Conservation (phyloP, 2,797 vertebrate species). For the Margarornis squamiger region DNA sequence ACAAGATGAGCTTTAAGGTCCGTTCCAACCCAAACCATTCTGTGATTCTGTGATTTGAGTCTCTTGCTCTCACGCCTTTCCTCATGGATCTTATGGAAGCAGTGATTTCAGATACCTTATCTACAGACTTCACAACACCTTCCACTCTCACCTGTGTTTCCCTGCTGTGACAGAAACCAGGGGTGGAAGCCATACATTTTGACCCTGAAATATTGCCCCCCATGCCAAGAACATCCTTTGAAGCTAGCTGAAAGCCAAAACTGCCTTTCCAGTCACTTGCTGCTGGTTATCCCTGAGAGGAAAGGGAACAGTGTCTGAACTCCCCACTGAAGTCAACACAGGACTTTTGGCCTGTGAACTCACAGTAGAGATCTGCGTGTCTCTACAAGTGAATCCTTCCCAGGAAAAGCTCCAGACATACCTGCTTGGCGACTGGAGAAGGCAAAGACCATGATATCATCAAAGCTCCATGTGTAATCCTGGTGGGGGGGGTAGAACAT, state of each 20-base stretch:
- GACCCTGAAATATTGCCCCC: neutral
- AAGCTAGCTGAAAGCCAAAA: neutral
- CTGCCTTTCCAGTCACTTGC: neutral
- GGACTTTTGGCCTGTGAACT: neutral
- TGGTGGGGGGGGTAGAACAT: conserved; percentile 90
- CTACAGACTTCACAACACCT: neutral
- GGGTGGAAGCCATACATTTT: neutral
- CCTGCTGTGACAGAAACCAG: neutral
- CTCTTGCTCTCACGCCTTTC: neutral
- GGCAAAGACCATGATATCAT: conserved; percentile 98
- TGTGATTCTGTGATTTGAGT: neutral
- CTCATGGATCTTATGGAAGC: neutral
- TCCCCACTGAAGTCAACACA: neutral
- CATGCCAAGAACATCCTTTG: neutral
- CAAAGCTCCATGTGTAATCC: conserved; percentile 96
- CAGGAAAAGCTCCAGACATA: conserved; percentile 55
- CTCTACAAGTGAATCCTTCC: neutral
- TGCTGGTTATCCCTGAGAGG: neutral
- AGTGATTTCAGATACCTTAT: neutral
- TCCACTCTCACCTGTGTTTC: neutral
- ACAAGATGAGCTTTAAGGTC: neutral
- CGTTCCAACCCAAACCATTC: neutral
- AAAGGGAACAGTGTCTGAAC: neutral
- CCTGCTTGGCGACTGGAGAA: conserved; percentile 93
- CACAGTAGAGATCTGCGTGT: neutral